Percentiles rank a stretch among this genome's conserved stretches.
Evolutionary conservation across 2,888 invertebrate genomes (phyloP).

Genomic region (Meandrusa payeni): DNA sequence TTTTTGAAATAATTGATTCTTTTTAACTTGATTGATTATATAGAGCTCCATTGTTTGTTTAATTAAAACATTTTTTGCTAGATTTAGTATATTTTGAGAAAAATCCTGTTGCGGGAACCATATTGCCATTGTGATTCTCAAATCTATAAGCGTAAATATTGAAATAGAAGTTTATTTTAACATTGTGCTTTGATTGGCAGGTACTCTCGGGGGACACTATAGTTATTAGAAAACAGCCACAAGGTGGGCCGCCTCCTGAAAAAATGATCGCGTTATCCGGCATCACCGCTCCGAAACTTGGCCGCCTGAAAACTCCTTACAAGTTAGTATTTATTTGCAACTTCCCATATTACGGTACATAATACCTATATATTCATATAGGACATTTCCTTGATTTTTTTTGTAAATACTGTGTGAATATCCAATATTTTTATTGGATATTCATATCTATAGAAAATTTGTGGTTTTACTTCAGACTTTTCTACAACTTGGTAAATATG

Average conservation of each 20-base stretch:
- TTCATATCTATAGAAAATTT: no score
- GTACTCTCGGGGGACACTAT: slow-evolving; percentile 98
- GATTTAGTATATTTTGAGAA: slow-evolving; percentile 1
- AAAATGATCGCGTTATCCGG: slow-evolving; percentile 94
- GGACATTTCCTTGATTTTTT: background rate
- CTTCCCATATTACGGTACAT: no score
- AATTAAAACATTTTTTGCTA: background rate
- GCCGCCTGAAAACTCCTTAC: slow-evolving; percentile 65
- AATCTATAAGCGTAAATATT: background rate
- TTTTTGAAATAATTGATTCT: slow-evolving; percentile 4
- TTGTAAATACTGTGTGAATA: background rate
- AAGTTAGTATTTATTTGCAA: slow-evolving; percentile 48
- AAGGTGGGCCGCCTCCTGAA: slow-evolving; percentile 95
- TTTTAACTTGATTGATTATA: background rate
- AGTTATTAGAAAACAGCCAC: slow-evolving; percentile 91
- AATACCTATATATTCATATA: slow-evolving; percentile 2
- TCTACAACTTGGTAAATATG: no score
- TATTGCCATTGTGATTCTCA: slow-evolving; percentile 2
- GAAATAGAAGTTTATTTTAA: slow-evolving; percentile 18
- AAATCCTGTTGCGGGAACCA: background rate
- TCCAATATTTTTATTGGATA: no score
- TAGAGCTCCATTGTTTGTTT: background rate
- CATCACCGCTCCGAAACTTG: slow-evolving; percentile 94
- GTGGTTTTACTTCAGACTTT: no score
- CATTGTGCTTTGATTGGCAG: slow-evolving; percentile 67